A percentile compares a stretch with the other conserved stretches of the same genome.
These are phyloP conservation scores for Lysandra coridon DNA, from an alignment of 2,888 invertebrate genomes.

Conservation along the genomic window DNA sequence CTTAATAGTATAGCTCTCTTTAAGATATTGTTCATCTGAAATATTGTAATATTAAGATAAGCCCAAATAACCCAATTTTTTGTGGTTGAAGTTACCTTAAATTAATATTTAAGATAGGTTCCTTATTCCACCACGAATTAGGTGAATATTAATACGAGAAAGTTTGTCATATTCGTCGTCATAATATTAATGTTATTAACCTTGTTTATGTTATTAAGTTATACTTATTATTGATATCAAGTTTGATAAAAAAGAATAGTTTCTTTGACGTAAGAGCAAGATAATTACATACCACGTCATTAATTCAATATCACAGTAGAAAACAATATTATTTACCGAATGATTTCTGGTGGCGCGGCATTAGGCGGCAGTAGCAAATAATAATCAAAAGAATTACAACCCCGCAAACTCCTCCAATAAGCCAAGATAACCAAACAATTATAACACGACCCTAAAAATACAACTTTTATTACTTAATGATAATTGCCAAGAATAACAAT, in stretches of 20 bases:
- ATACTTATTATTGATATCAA: conserved; percentile 45
- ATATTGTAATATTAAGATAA: conserved; percentile 35
- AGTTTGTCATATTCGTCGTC: neutral
- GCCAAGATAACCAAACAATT: conserved; percentile 79
- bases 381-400: conserved; percentile 83
- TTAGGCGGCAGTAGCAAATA: conserved; percentile 85
- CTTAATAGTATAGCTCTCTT: conserved; percentile 68
- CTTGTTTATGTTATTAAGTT: neutral
- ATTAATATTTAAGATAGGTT: too few relatives aligned
- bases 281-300: neutral
- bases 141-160: neutral
- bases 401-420: conserved; percentile 82
- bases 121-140: too few relatives aligned
- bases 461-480: neutral
- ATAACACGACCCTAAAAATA: conserved; percentile 69
- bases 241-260: neutral
- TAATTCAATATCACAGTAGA: neutral
- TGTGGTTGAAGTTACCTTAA: too few relatives aligned
- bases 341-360: conserved; percentile 85
- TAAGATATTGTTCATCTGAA: conserved; percentile 73
- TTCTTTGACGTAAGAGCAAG: neutral
- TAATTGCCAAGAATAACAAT: too few relatives aligned
- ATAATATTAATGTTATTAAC: neutral
- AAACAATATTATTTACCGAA: conserved; percentile 68
- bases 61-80: neutral